Evolutionary conservation across 2,113 vertebrate species (phyloP), one percentile per base, ranked within the genome.

Genomic region (Enhydra lutris): DNA sequence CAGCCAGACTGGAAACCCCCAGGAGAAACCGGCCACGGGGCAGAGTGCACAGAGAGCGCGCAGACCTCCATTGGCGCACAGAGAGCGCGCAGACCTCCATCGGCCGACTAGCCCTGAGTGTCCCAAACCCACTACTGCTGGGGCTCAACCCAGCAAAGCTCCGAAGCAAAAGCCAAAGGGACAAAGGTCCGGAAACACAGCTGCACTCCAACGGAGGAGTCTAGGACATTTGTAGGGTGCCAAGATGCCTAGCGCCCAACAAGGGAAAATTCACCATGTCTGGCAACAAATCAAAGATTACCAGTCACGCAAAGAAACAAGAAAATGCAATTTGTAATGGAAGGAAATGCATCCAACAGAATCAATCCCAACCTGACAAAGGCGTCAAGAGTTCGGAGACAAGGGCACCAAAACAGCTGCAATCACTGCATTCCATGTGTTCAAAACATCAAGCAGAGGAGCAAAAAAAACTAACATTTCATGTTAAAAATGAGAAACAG

Each of bases 181-280:
- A 1, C 71, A 29, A 39, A 45, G 55, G 7, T 39, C 57, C 34
- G n/a, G 1, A 42, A 18, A 67, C 9, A 10, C 7, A 26, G 31
- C n/a, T 18, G 14, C 12, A 4, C 45, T 52, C 65, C 36, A 18
- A 4, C 9, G 20, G 26, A 10, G 50, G 24, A 31, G 39, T 39
- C 74, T 20, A 4, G 24, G 50, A 12, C 1, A 9, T 31, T 20
- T 18, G 13, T 1, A 17, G 65, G 5, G 15, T 1, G 18, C 47
- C 50, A 24, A 36, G 36, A 18, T 18, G 15, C 6, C 6, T 39
- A 5, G 42, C 24, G 9, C 63, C 18, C 14, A 61, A 7, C 23
- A 24, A 71, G 63, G 85, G 34, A 18, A 59, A 39, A 42, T 12
- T 11, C 67, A 15, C 12, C 9, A 1, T 2, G 0, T 18, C 21